A percentile compares a stretch with the other conserved stretches of the same genome.
phyloP scores from a whole-genome alignment of 2,113 vertebrate genomes.

The Dipodomys stephensi region DNA sequence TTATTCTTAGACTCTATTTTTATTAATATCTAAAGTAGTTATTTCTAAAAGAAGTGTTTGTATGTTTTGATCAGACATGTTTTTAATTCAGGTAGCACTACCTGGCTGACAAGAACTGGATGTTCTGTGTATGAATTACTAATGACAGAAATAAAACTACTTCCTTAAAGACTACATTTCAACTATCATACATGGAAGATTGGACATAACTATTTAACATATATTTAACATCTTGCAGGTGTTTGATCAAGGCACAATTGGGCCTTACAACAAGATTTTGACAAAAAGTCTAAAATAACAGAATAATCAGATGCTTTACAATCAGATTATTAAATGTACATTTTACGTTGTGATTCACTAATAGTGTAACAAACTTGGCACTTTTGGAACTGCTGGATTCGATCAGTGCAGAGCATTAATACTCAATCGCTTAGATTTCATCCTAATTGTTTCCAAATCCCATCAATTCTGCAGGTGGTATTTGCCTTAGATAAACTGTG shows the following conservation, averaged over 20 bases:
- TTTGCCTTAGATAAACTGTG: not conserved
- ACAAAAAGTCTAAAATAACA: not conserved
- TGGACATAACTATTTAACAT: too few species aligned
- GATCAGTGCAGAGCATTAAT: not conserved
- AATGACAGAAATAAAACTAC: not conserved
- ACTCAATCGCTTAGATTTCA: not conserved
- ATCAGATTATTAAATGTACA: not conserved
- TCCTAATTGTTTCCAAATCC: not conserved
- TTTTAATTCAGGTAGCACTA: not conserved
- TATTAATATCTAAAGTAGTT: constrained; percentile 25
- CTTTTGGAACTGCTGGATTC: not conserved
- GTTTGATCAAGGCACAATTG: not conserved
- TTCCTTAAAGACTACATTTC: not conserved
- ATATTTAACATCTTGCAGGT: not conserved
- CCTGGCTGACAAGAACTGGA: not conserved
- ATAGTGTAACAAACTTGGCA: not conserved
- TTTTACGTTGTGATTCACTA: not conserved
- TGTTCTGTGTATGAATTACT: not conserved
- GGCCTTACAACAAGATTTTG: not conserved
- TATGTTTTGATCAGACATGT: not conserved
- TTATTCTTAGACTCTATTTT: not conserved
- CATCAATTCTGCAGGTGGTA: not conserved
- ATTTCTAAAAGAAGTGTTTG: not conserved
- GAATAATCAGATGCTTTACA: not conserved
- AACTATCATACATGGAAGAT: not conserved